A percentile compares a stretch with the other conserved stretches of the same genome.
Evolutionary conservation across 2,797 vertebrate species (phyloP).

Genomic region (Netta rufina): DNA sequence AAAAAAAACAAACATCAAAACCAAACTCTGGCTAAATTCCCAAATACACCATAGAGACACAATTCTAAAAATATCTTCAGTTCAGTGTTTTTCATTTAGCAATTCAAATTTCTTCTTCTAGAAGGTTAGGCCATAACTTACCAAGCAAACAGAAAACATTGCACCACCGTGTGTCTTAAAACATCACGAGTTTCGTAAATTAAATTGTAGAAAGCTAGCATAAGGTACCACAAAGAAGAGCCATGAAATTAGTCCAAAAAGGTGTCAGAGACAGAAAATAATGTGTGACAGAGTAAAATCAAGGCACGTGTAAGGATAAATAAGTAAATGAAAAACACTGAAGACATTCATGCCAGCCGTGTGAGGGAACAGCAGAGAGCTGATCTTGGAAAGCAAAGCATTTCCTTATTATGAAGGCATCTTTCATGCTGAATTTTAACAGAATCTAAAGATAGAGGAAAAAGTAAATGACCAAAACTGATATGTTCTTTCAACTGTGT

Average conservation of each 20-base stretch:
- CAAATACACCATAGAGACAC: neutral
- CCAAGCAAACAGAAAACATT: neutral
- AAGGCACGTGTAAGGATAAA: neutral
- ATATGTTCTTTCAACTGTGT: neutral
- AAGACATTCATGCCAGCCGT: neutral
- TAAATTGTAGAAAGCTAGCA: neutral
- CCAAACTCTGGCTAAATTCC: neutral
- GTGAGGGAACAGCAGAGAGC: neutral
- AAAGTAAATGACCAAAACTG: neutral
- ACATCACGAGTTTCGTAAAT: neutral
- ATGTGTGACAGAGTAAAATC: neutral
- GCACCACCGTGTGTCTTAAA: neutral
- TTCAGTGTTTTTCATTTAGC: neutral
- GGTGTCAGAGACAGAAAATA: neutral
- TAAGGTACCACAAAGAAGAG: neutral
- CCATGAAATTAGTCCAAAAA: neutral
- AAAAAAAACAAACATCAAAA: neutral
- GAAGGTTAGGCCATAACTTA: slow-evolving; percentile 3
- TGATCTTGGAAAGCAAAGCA: neutral
- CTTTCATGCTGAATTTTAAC: neutral
- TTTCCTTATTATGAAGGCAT: neutral
- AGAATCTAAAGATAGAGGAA: slow-evolving; percentile 9
- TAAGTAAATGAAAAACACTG: neutral
- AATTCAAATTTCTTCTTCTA: neutral
- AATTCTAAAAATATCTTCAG: neutral